Conservation (phyloP, 1,140 invertebrate species). For the Ooceraea biroi region DNA sequence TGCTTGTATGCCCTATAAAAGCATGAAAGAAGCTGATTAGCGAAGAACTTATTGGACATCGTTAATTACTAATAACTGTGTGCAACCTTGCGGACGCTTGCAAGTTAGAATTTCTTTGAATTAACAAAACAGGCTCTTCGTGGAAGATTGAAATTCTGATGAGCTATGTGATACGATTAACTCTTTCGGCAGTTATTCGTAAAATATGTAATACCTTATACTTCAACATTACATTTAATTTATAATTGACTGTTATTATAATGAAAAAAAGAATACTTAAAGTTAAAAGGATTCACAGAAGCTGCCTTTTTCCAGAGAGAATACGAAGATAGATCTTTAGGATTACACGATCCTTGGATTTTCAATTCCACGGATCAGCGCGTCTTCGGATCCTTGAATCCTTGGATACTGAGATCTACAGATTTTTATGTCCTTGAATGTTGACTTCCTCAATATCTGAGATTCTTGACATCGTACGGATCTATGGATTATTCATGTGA, state of each 20-base stretch:
- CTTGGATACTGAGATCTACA: conserved; percentile 3
- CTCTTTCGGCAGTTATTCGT: conserved; percentile 14
- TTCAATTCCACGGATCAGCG: conserved; percentile 13
- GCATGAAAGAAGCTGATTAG: conserved; percentile 77
- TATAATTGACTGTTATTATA: conserved; percentile 27
- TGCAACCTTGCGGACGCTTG: conserved; percentile 32
- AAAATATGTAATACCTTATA: conserved; percentile 3
- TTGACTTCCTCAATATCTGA: conserved; percentile 8
- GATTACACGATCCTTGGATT: conserved; percentile 15
- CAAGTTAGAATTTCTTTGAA: conserved; percentile 38
- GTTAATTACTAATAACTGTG: conserved; percentile 35
- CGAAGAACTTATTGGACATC: conserved; percentile 60
- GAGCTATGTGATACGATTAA: conserved; percentile 23
- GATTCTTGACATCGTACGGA: conserved; percentile 17
- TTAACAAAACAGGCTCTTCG: conserved; percentile 3
- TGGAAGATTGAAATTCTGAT: conserved; percentile 10
- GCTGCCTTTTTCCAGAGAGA: conserved; percentile 39
- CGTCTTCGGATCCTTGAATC: conserved; percentile 7
- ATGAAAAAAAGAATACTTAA: conserved; percentile 7
- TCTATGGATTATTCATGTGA: conserved; percentile 26
- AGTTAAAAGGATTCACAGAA: conserved; percentile 26
- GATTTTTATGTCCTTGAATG: conserved; percentile 19
- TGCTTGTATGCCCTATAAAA: conserved; percentile 83
- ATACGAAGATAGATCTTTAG: conserved; percentile 13
- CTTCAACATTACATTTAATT: neutral